Percentiles rank a stretch among this genome's conserved stretches.
Evolutionary conservation across 1,140 invertebrate genomes (phyloP).

Genomic region (Bombus vancouverensis): DNA sequence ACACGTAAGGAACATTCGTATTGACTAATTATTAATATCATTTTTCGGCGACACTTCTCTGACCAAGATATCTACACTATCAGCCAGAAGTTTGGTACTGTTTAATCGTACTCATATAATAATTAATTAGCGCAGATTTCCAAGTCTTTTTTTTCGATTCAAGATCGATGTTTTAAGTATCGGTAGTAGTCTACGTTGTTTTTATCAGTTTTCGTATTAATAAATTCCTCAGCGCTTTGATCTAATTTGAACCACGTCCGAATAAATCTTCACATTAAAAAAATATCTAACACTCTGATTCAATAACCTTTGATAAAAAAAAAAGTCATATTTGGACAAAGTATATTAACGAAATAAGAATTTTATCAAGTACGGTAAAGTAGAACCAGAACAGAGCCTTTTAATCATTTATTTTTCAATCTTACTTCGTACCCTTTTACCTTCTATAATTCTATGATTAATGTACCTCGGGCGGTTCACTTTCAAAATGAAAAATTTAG

Average conservation of each 20-base stretch:
- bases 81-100: background rate
- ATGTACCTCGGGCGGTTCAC: too few relatives aligned
- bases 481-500: background rate
- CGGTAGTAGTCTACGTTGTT: background rate
- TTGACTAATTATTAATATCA: conserved; percentile 41
- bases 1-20: conserved; percentile 32
- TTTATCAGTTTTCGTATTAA: background rate
- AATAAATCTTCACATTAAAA: background rate
- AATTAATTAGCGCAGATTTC: background rate
- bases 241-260: background rate
- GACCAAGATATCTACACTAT: background rate
- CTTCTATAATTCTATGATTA: background rate
- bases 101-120: background rate
- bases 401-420: background rate
- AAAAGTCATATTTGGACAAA: background rate
- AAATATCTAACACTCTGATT: background rate
- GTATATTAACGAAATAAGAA: background rate
- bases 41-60: conserved; percentile 19
- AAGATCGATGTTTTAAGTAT: background rate
- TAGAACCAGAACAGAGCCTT: background rate
- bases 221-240: background rate
- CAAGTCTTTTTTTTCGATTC: background rate
- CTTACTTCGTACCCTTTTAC: background rate
- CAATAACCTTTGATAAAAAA: background rate
- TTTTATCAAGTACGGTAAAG: background rate